Base-by-base conservation (phyloP, 64 coral and sea anemone genomes). In the Cladopsammia gracilis region DNA sequence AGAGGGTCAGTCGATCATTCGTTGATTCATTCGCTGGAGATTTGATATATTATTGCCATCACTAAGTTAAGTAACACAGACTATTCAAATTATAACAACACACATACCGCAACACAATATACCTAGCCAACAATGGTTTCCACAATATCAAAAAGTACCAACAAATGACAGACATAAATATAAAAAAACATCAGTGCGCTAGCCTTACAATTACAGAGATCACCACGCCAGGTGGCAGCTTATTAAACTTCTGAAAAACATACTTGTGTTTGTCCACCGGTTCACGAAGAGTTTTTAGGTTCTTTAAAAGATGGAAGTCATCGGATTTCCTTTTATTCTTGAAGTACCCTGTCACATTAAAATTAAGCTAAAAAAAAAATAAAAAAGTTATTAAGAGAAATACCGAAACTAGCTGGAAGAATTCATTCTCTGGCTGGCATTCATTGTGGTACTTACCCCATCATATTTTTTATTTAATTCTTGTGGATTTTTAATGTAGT, bases 231-330 rank as follows among this genome's bases (percentile, higher is more conserved):
- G 34, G 34, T 34, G 34, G 34, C n/a, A n/a, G n/a, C 34, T 54
- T 54, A 56, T 10, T 10, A 56, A 12, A 56, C 7, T 12, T 56
- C 53, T 56, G 53, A 56, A 56, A 0, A 56, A 56, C 96, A 83
- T 69, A 97, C 96, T 98, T 98, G 51, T 94, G 6, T 71, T 91
- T 94, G 49, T 98, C 34, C 34, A 98, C 96, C 23, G 82, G 81
- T 53, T 98, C 90, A 54, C 96, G 88, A 49, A 98, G 82, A 1
- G 52, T 68, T 34, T 88, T 25, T 10, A 76, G 24, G 24, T 48
- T 66, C 20, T 98, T 73, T 58, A 22, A 26, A 10, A 16, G 20
- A 14, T 59, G 22, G 47, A 94, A 98, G 25, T 87, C 49, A 43
- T 77, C 66, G 9, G 83, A 67, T 11, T 81, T 76, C n/a, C 75